Conservation (phyloP, 2,888 invertebrate genomes). For the Patella caerulea region DNA sequence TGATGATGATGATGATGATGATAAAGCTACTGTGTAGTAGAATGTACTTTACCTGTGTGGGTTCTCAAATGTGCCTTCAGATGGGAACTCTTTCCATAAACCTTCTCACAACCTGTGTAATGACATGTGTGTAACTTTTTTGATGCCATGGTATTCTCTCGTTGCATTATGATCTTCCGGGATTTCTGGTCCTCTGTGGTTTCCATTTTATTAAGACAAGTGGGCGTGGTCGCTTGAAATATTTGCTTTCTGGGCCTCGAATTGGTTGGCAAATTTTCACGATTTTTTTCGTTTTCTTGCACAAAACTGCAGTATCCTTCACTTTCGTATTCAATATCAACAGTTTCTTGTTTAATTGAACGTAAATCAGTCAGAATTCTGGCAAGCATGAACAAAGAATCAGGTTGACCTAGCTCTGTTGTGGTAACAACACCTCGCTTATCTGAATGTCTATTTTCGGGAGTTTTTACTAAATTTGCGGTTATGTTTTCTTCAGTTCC, state of each 20-base stretch:
- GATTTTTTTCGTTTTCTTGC: slow-evolving; percentile 23
- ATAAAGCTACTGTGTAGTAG: no score
- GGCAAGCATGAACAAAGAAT: slow-evolving; percentile 76
- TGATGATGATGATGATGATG: no score
- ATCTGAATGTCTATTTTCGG: slow-evolving; percentile 30
- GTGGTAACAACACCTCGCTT: slow-evolving; percentile 13
- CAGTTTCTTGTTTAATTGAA: slow-evolving; percentile 76
- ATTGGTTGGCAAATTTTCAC: slow-evolving; percentile 21
- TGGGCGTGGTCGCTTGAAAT: slow-evolving; percentile 54
- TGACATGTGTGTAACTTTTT: slow-evolving; percentile 77
- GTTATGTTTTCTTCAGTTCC: slow-evolving; percentile 34
- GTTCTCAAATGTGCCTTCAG: slow-evolving; percentile 79
- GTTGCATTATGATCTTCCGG: slow-evolving; percentile 1
- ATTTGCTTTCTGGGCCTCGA: slow-evolving; percentile 37
- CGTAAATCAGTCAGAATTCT: slow-evolving; percentile 78
- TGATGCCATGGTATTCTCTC: slow-evolving; percentile 17
- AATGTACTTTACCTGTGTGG: slow-evolving; percentile 75
- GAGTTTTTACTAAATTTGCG: slow-evolving; percentile 18
- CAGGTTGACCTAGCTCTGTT: slow-evolving; percentile 31
- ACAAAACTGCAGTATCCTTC: slow-evolving; percentile 21
- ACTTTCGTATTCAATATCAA: slow-evolving; percentile 53
- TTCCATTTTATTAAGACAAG: slow-evolving; percentile 27
- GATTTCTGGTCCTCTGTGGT: neutral
- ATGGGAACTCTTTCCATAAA: slow-evolving; percentile 80
- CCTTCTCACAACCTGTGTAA: slow-evolving; percentile 77